Percentiles rank a stretch among this genome's conserved stretches.
These are phyloP conservation scores for Orgyia antiqua DNA, from an alignment of 2,888 invertebrate species.

Conservation along the genomic window DNA sequence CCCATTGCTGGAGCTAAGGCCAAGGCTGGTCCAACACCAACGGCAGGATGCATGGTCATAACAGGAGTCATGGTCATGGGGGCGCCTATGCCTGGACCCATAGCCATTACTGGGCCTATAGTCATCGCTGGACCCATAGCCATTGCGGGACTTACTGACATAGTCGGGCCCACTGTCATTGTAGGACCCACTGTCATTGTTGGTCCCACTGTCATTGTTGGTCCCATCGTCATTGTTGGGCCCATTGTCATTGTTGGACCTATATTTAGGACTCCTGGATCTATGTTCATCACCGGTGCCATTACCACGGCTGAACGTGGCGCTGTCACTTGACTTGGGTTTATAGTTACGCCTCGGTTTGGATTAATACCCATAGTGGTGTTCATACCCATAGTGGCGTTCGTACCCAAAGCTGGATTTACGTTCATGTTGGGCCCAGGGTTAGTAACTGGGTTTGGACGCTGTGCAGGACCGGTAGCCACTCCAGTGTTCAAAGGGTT, in stretches of 20 bases:
- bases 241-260: background rate
- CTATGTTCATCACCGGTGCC: background rate
- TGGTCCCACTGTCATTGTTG: background rate
- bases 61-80: constrained; percentile 1
- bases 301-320: background rate
- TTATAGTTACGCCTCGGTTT: background rate
- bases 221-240: background rate
- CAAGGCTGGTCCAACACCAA: constrained; percentile 5
- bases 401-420: background rate
- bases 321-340: background rate
- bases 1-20: background rate
- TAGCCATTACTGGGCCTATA: background rate
- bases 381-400: background rate
- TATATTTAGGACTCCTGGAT: background rate
- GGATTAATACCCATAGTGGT: no score
- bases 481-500: background rate
- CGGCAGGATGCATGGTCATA: constrained; percentile 1
- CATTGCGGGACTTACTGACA: background rate
- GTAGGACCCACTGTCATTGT: background rate
- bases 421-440: background rate
- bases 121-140: background rate
- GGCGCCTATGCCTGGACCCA: background rate
- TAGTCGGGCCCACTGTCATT: background rate
- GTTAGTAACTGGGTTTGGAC: background rate
- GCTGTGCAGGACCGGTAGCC: background rate